Evolutionary conservation across 2,888 invertebrate species (phyloP), one percentile per base, ranked within the genome.

Genomic region (Rhingia campestris): DNA sequence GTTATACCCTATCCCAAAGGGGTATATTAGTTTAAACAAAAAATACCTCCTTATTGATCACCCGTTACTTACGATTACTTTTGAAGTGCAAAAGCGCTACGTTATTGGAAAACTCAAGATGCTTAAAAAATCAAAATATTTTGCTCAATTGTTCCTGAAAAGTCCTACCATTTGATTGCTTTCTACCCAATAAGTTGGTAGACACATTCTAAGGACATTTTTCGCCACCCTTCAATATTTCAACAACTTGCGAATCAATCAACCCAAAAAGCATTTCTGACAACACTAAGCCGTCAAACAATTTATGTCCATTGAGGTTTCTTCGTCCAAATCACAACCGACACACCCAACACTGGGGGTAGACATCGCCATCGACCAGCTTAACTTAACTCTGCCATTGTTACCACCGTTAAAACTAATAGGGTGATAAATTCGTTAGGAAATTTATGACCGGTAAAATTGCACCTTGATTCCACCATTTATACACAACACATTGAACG

Each of bases 401-500:
- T 75, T 72, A 64, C 75, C 81, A 69, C 75, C 72, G 85, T 85
- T 81, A 85, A 85, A 85, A 85, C 75, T 81, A 85, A 85, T 85
- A 76, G 85, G 81, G 76, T 76, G 85, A 85, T 85, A 85, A 85
- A 85, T 85, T 85, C 58, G 66, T 81, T 45, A 45, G 70, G 35
- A 72, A 81, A 85, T 85, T 85, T 85, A 85, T 85, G 74, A 63
- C 70, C 85, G 85, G 85, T 85, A 81, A 85, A 85, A 72, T 85
- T 85, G 85, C 85, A 81, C 72, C 72, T 81, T 85, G 75, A 81
- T 85, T 85, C 81, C 45, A 14, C 66, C 72, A 66, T 69, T 74
- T 67, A 58, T 47, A 45, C 54, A 37, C 53, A 41, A 22, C 33
- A 37, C 53, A 43, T 39, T 39, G 22, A 53, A 59, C 12, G 53